Conservation (phyloP, 2,113 vertebrate species). For the Ceuthmochares aereus region DNA sequence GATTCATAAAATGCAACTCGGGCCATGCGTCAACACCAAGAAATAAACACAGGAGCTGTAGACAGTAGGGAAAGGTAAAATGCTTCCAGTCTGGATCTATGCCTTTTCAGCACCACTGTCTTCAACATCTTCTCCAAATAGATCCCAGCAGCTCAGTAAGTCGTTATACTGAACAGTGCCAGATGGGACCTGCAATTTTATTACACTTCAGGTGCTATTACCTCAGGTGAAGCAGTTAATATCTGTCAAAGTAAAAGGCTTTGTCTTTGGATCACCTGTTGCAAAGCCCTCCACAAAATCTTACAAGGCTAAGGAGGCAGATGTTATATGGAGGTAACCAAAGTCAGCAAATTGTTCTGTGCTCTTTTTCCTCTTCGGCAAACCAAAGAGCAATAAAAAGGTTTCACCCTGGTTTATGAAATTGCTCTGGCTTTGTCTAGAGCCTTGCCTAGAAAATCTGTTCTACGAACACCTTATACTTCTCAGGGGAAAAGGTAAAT, state of each 20-base stretch:
- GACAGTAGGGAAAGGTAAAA: not conserved
- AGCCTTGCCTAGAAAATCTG: not conserved
- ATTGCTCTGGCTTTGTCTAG: not conserved
- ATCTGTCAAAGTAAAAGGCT: not conserved
- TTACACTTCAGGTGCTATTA: not conserved
- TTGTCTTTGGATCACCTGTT: not conserved
- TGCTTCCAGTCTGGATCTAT: not conserved
- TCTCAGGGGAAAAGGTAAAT: not conserved
- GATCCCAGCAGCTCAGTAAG: not conserved
- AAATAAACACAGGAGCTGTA: rapidly evolving
- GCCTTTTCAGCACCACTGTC: not conserved
- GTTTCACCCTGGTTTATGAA: not conserved
- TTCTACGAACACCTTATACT: rapidly evolving
- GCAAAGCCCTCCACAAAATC: not conserved
- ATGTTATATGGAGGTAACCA: too few species aligned
- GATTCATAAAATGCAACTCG: not conserved
- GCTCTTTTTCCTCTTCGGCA: not conserved
- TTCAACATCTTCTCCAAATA: not conserved
- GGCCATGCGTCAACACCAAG: not conserved
- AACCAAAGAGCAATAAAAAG: not conserved
- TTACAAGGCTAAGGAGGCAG: not conserved
- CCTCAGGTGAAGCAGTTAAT: not conserved
- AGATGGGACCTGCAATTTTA: not conserved
- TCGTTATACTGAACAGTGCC: not conserved
- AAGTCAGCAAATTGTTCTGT: not conserved